Percentiles rank a stretch among this genome's conserved stretches.
phyloP scores from a whole-genome alignment of 1,140 invertebrate genomes.

The Stenopsyche tienmushanensis region DNA sequence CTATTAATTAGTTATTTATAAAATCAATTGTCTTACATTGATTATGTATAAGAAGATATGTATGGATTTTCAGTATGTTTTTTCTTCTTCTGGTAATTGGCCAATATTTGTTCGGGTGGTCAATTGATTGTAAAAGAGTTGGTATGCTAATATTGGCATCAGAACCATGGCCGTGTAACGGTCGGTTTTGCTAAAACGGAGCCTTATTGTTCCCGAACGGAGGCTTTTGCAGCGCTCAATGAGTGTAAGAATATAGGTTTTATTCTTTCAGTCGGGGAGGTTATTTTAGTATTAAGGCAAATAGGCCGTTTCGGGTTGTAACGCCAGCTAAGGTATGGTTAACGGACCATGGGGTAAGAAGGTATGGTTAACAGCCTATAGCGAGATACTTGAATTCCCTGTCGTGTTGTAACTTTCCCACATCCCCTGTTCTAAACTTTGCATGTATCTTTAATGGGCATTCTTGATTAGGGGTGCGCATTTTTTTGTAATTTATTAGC shows the following conservation, averaged over 20 bases:
- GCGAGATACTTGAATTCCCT: slow-evolving; percentile 8
- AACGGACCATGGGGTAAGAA: slow-evolving; percentile 12
- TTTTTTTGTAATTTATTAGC: neutral
- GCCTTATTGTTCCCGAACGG: neutral
- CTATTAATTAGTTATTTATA: no score
- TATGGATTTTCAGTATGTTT: no score
- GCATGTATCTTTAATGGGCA: slow-evolving; percentile 10
- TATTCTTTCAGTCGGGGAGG: slow-evolving; percentile 11
- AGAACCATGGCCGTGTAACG: neutral
- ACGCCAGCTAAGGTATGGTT: slow-evolving; percentile 12
- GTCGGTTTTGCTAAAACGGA: no score
- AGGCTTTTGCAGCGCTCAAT: neutral
- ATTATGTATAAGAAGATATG: no score
- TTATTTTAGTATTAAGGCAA: slow-evolving; percentile 19
- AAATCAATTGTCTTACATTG: no score
- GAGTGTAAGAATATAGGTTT: slow-evolving; percentile 2
- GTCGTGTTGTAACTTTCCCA: slow-evolving; percentile 22
- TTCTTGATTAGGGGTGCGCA: slow-evolving; percentile 9
- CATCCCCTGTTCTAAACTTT: slow-evolving; percentile 7
- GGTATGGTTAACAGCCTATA: slow-evolving; percentile 16
- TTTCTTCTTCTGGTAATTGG: no score
- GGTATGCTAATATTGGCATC: no score
- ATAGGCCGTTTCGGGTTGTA: slow-evolving; percentile 14
- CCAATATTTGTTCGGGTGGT: no score
- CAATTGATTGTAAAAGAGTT: no score